Base-by-base conservation (phyloP, 2,113 vertebrate species). In the Protobothrops flavoviridis region DNA sequence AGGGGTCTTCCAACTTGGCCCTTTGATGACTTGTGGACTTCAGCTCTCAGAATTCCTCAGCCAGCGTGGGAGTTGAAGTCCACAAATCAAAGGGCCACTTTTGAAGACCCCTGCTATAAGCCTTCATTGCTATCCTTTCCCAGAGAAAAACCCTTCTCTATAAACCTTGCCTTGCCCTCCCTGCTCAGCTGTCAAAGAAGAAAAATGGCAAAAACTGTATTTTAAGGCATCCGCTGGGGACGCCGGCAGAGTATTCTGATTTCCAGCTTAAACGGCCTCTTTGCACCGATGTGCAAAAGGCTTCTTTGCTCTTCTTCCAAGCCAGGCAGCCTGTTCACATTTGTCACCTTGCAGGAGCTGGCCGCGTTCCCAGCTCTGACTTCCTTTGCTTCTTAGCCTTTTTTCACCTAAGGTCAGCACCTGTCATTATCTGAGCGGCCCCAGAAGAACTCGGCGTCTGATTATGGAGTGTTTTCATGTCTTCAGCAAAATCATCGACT, bases 261-360 rank as follows among this genome's bases (percentile, higher is more conserved):
- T 92, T 95, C 93, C 94, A 2, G 23, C 74, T 45, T 0, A 64
- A 61, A 92, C 33, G 26, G 26, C 43, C 1, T 93, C 93, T 90
- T 13, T 48, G 92, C 57, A 50, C 88, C 59, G 55, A 86, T 95
- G 91, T 43, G 87, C 59, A 12, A 52, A 61, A 92, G 87, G 6
- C 59, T 85, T 0, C 85, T 33, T 50, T 94, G 94, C 90, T 94
- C 95, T 93, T 56, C 0, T 15, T 95, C 96, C 29, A 13, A 74
- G 11, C 13, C 53, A 95, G 96, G 96, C 95, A 94, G 94, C 0
- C 48, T 92, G 95, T 95, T 95, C 94, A 53, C 3, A 50, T 87
- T 61, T 33, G 88, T 61, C 89, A 94, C 94, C 93, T 96, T 91
- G 43, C 64, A 15, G 56, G 93, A 89, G 81, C 43, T 91, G 86